Conservation (phyloP, 2,113 vertebrate genomes). For the Pluvianellus socialis region DNA sequence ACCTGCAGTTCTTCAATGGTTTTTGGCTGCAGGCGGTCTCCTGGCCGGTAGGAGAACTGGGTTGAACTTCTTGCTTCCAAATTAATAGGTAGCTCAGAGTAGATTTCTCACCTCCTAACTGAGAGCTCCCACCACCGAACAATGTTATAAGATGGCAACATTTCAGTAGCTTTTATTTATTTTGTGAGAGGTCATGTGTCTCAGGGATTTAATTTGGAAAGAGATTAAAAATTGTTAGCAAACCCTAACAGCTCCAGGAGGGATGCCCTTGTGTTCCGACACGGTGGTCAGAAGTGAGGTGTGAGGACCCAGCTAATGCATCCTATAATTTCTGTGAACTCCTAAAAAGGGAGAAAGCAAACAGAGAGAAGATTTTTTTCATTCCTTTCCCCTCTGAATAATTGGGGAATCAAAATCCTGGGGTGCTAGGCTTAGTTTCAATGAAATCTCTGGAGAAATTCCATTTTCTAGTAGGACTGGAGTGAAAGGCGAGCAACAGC, state of each 20-base stretch:
- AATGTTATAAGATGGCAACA: not conserved
- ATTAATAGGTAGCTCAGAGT: not conserved
- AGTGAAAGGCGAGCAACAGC: not conserved
- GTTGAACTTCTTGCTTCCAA: not conserved
- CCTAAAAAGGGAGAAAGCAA: not conserved
- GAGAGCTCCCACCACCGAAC: not conserved
- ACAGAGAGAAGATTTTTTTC: not conserved
- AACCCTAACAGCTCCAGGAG: not conserved
- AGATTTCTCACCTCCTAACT: not conserved
- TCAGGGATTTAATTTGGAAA: not conserved
- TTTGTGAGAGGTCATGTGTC: not conserved
- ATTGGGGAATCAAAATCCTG: not conserved
- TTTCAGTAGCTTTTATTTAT: not conserved
- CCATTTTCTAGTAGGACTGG: not conserved
- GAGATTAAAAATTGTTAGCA: not conserved
- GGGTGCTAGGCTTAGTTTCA: not conserved
- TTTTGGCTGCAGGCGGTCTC: not conserved
- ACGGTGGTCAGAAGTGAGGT: not conserved
- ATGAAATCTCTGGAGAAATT: not conserved
- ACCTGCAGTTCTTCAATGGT: constrained; percentile 42
- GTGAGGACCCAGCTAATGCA: not conserved
- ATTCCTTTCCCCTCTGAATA: not conserved
- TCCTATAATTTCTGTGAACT: not conserved
- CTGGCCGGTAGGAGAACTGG: not conserved
- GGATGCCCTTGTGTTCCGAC: not conserved